phyloP scores from a whole-genome alignment of 2,113 vertebrate genomes.

The Hemibates koningsi region DNA sequence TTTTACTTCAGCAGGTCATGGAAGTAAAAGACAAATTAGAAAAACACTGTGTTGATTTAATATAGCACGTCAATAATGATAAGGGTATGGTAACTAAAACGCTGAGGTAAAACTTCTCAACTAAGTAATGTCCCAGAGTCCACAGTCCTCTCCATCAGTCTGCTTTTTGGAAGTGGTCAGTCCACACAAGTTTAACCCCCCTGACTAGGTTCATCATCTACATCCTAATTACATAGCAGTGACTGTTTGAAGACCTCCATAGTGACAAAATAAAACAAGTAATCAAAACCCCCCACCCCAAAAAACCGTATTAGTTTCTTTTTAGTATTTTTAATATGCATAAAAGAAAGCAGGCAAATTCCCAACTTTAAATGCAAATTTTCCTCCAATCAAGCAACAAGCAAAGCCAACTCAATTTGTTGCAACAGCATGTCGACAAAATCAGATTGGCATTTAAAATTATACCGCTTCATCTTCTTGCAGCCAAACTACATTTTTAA shows the following conservation, averaged over 20 bases:
- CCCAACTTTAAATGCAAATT: not conserved
- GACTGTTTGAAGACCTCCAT: not conserved
- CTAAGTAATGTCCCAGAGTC: not conserved
- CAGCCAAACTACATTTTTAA: constrained; percentile 21
- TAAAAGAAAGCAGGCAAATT: not conserved
- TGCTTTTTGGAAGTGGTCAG: not conserved
- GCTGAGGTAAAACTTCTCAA: not conserved
- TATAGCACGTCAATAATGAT: not conserved
- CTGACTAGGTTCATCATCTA: not conserved
- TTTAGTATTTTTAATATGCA: not conserved
- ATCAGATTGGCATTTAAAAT: constrained; percentile 26
- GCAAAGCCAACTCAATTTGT: not conserved
- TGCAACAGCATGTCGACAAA: not conserved
- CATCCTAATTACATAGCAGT: not conserved
- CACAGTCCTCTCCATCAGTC: not conserved
- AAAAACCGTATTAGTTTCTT: not conserved
- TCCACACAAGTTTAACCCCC: not conserved
- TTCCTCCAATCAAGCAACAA: not conserved
- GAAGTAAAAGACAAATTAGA: constrained; percentile 7
- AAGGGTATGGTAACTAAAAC: not conserved
- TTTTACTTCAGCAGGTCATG: constrained; percentile 12
- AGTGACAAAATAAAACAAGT: not conserved
- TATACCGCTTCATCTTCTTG: not conserved
- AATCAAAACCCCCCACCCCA: not conserved
- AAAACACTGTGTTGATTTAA: not conserved